Evolutionary conservation across 2,888 invertebrate species (phyloP).

Genomic region (Nemoura dubitans): DNA sequence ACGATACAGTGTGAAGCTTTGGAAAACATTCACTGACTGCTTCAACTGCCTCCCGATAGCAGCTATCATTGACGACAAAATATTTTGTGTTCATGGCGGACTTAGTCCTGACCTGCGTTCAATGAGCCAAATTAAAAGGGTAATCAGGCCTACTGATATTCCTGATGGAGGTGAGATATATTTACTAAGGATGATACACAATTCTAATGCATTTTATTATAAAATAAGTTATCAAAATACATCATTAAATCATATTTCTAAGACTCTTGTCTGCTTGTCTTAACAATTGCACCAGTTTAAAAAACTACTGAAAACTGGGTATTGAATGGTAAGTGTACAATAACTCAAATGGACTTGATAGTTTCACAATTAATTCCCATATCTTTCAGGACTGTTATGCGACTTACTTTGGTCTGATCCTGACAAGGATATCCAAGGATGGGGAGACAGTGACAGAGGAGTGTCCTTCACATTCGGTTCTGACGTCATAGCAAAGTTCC

Average conservation of each 20-base stretch:
- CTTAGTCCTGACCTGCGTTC: slow-evolving; percentile 60
- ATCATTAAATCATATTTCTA: too few species aligned
- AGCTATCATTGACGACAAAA: slow-evolving; percentile 71
- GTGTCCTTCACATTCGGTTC: slow-evolving; percentile 72
- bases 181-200: too few species aligned
- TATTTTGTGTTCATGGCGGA: slow-evolving; percentile 72
- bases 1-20: slow-evolving; percentile 70
- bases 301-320: too few species aligned
- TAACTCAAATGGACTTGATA: too few species aligned
- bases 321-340: too few species aligned
- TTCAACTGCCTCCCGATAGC: slow-evolving; percentile 70
- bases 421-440: slow-evolving; percentile 66
- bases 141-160: slow-evolving; percentile 66
- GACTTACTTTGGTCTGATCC: slow-evolving; percentile 69
- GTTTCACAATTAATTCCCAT: too few species aligned
- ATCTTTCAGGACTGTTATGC: slow-evolving; percentile 63
- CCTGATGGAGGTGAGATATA: slow-evolving; percentile 58
- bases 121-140: slow-evolving; percentile 66
- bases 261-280: too few species aligned
- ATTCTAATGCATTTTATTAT: too few species aligned
- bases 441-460: slow-evolving; percentile 73
- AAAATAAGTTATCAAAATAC: too few species aligned
- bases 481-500: slow-evolving; percentile 71
- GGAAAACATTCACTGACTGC: slow-evolving; percentile 73
- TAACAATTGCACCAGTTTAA: too few species aligned